Evolutionary conservation across 2,113 vertebrate species (phyloP).

Genomic region (Globicephala melas): DNA sequence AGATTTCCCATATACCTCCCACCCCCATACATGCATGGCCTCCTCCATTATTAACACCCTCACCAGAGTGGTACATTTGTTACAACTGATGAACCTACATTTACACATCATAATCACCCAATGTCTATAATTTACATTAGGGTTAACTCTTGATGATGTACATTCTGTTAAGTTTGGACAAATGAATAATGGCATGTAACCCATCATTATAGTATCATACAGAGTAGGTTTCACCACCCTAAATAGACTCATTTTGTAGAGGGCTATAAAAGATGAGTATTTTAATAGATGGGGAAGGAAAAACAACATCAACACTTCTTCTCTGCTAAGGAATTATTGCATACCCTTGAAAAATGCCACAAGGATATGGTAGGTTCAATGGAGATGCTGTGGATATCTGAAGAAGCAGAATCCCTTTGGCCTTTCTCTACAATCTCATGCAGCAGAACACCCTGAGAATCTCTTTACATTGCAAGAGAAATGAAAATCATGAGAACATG

Average conservation of each 20-base stretch:
- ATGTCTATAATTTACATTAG: not conserved
- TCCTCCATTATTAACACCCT: not conserved
- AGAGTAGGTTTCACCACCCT: not conserved
- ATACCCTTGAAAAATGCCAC: not conserved
- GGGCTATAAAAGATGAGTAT: constrained; percentile 3
- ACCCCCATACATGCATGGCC: not conserved
- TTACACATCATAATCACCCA: not conserved
- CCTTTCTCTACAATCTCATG: not conserved
- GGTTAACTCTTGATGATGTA: not conserved
- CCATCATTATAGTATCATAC: not conserved
- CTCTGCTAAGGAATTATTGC: not conserved
- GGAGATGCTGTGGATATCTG: not conserved
- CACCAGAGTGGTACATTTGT: not conserved
- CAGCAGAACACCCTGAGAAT: not conserved
- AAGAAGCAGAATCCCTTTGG: not conserved
- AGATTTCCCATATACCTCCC: not conserved
- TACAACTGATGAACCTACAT: not conserved
- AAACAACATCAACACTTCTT: not conserved
- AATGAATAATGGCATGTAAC: not conserved
- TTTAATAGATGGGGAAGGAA: not conserved
- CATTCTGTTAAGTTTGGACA: not conserved
- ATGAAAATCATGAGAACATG: not conserved
- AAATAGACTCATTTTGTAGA: not conserved
- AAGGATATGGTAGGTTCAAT: not conserved
- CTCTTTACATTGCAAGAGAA: not conserved